Percentiles rank a stretch among this genome's conserved stretches.
These are phyloP conservation scores for Gadus macrocephalus DNA, from an alignment of 2,113 vertebrate species.

Conservation along the genomic window DNA sequence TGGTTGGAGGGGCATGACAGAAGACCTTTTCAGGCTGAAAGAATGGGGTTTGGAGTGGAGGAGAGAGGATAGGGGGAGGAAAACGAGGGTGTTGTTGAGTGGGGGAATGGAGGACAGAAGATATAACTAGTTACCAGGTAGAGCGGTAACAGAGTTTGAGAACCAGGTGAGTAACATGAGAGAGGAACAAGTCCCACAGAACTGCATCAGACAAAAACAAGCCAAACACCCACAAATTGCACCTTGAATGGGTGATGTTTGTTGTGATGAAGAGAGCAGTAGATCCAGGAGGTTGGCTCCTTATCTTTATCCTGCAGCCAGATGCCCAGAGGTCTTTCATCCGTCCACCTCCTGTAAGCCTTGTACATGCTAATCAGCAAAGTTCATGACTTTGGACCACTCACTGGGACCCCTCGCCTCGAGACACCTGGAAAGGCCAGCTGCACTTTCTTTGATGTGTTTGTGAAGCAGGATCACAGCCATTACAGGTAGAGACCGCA, in stretches of 20 bases:
- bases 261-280: background rate
- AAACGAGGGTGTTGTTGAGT: constrained; percentile 19
- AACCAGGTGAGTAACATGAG: constrained; percentile 30
- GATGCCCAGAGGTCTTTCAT: constrained; percentile 45
- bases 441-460: constrained; percentile 37
- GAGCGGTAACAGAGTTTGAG: constrained; percentile 42
- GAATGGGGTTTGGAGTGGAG: constrained; percentile 10
- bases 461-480: background rate
- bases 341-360: constrained; percentile 50
- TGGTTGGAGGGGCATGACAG: constrained; percentile 14
- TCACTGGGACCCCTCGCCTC: background rate
- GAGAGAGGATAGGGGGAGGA: constrained; percentile 7
- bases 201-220: constrained; percentile 2
- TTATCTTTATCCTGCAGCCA: constrained; percentile 57
- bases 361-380: constrained; percentile 20
- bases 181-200: constrained; percentile 15
- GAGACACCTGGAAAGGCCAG: constrained; percentile 15
- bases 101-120: constrained; percentile 11
- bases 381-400: background rate
- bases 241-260: constrained; percentile 9
- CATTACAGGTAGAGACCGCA: background rate
- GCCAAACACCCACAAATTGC: constrained; percentile 25
- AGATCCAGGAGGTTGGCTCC: constrained; percentile 20
- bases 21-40: constrained; percentile 33
- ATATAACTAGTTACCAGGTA: constrained; percentile 22